A percentile compares a stretch with the other conserved stretches of the same genome.
Evolutionary conservation across 2,797 vertebrate species (phyloP).

Genomic region (Simalia tracyae): DNA sequence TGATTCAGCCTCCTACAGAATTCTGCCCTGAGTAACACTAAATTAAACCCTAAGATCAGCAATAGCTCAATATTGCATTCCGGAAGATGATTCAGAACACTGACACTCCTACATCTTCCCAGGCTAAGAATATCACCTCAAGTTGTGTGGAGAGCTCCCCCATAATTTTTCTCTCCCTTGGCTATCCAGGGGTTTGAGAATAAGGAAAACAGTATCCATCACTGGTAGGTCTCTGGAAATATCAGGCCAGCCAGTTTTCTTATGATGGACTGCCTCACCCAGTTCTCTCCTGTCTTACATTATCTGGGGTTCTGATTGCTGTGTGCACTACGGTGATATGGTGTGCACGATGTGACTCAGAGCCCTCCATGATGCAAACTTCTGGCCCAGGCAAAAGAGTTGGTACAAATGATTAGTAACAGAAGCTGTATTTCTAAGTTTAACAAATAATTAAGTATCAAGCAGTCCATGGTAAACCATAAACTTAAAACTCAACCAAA

Average conservation of each 20-base stretch:
- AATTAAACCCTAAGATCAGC: slow-evolving; percentile 29
- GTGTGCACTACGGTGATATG: neutral
- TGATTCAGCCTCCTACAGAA: slow-evolving; percentile 24
- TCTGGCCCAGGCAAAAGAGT: slow-evolving; percentile 18
- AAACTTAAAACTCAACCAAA: neutral
- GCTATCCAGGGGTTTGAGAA: neutral
- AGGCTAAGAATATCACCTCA: neutral
- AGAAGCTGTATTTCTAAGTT: slow-evolving; percentile 19
- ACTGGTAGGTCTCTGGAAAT: neutral
- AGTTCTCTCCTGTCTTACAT: neutral
- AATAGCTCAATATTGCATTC: neutral
- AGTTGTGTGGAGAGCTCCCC: neutral
- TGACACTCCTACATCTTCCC: neutral
- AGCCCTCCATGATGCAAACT: neutral
- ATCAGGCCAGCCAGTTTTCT: neutral
- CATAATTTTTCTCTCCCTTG: neutral
- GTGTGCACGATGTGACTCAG: neutral
- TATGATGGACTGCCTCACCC: neutral
- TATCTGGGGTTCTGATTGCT: neutral
- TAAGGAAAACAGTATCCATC: neutral
- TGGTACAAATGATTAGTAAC: slow-evolving; percentile 42
- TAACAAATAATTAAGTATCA: neutral
- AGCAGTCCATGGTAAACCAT: neutral
- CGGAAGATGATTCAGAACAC: neutral
- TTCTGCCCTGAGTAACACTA: slow-evolving; percentile 20